A percentile compares a stretch with the other conserved stretches of the same genome.
Evolutionary conservation across 2,113 vertebrate species (phyloP).

Genomic region (Aphelocoma coerulescens): DNA sequence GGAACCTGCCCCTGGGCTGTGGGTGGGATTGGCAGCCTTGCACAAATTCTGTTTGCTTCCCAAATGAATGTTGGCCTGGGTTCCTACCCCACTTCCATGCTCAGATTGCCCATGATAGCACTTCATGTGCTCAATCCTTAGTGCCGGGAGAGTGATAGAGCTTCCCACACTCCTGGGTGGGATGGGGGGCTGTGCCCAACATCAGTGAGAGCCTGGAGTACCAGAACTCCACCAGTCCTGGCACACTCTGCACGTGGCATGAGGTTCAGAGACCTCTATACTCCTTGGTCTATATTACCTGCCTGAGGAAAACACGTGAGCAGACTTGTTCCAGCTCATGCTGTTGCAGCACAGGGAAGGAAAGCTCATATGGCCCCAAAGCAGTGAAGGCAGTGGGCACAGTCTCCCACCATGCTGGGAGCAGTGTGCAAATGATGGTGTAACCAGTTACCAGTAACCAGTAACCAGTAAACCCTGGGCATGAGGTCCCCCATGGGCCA

Average conservation of each 20-base stretch:
- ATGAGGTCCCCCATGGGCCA: background rate
- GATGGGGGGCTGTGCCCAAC: background rate
- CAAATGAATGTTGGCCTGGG: background rate
- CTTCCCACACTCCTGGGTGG: background rate
- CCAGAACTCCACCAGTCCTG: background rate
- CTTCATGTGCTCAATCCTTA: accelerated
- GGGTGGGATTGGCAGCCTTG: background rate
- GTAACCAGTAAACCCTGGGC: background rate
- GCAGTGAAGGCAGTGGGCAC: accelerated
- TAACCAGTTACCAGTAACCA: background rate
- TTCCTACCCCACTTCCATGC: background rate
- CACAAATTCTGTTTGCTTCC: background rate
- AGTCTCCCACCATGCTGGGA: accelerated
- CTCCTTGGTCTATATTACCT: background rate
- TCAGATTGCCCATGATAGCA: background rate
- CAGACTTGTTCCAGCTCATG: background rate
- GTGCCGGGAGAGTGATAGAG: background rate
- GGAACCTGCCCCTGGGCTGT: background rate
- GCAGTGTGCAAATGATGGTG: background rate
- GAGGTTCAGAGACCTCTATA: background rate
- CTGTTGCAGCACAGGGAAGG: background rate
- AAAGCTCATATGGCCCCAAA: background rate
- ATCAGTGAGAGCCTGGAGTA: background rate
- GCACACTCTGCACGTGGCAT: background rate
- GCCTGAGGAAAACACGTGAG: background rate